Evolutionary conservation across 2,888 invertebrate species (phyloP).

Genomic region (Himalopsyche tibetana): DNA sequence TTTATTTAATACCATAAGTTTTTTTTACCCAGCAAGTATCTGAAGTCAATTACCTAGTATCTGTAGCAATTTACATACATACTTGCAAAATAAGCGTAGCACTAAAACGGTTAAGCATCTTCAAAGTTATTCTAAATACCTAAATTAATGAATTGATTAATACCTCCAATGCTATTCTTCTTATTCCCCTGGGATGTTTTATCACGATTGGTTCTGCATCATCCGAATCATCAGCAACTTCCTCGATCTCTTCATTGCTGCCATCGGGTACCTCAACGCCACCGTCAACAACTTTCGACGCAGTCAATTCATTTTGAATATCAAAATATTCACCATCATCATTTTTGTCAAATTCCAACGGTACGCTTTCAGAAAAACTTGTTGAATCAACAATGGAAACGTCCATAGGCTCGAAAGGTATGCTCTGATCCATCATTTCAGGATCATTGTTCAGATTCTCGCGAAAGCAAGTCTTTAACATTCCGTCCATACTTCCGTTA

Average conservation of each 20-base stretch:
- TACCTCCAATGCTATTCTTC: slow-evolving; percentile 23
- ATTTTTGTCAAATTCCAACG: slow-evolving; percentile 51
- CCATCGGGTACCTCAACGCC: neutral
- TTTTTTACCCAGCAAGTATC: too few relatives aligned
- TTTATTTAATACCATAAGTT: too few relatives aligned
- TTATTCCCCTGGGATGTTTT: slow-evolving; percentile 4
- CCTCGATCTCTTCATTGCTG: neutral
- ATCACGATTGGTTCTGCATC: slow-evolving; percentile 9
- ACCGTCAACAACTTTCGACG: neutral
- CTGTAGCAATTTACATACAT: too few relatives aligned
- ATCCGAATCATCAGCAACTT: neutral
- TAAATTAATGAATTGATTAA: too few relatives aligned
- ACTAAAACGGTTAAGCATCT: too few relatives aligned
- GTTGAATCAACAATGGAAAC: slow-evolving; percentile 54
- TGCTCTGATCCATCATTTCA: slow-evolving; percentile 49
- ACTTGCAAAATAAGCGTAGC: too few relatives aligned
- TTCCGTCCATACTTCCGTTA: slow-evolving; percentile 64
- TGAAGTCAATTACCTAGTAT: too few relatives aligned
- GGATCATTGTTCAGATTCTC: slow-evolving; percentile 55
- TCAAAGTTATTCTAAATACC: neutral
- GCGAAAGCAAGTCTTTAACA: slow-evolving; percentile 61
- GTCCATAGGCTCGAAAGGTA: slow-evolving; percentile 58
- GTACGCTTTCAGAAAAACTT: slow-evolving; percentile 53
- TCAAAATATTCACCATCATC: slow-evolving; percentile 38
- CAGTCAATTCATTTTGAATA: neutral